Evolutionary conservation across 2,113 vertebrate genomes (phyloP), one percentile per base, ranked within the genome.

Genomic region (Lampris incognitus): DNA sequence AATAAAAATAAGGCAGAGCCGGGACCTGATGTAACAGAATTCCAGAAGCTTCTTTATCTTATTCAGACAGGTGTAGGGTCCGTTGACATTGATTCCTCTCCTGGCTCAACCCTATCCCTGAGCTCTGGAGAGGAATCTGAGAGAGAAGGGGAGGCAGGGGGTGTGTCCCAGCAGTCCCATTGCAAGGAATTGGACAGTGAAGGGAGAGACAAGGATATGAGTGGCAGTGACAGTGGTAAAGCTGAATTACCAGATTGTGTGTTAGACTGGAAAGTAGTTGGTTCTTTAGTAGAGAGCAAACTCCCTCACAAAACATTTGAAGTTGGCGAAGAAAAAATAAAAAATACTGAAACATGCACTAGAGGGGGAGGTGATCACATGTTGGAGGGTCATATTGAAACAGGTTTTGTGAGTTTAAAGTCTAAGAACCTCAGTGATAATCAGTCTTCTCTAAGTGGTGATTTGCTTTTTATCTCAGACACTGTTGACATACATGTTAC

Each of bases 31-130:
- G 13, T 83, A 37, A 82, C 81, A 1, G 92, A 93, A 85, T 87
- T 93, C 66, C 91, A 91, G 84, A 94, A 92, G 62, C 79, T 92
- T 69, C 70, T 92, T 61, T 90, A 94, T 81, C 79, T 94, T 5
- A 86, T 94, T 71, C 90, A 93, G 81, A 90, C 85, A 2, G 89
- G 87, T 5, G 70, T 9, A 8, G 65, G 44, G 37, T 5, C 52
- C 7, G 6, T 54, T 41, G 51, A 83, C 3, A 76, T 70, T 0
- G 36, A 73, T 42, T 85, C 79, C 49, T 79, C 83, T 1, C 1
- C 2, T 50, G 81, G 59, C 1, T 71, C 73, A 46, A 59, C 77
- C 2, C 4, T 78, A 51, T 83, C 79, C 6, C 42, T 36, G 1
- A 81, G 65, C 40, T 84, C 66, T 66, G 81, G 13, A 58, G 77